Conservation (phyloP, 2,797 vertebrate genomes). For the Phaenicophaeus curvirostris region DNA sequence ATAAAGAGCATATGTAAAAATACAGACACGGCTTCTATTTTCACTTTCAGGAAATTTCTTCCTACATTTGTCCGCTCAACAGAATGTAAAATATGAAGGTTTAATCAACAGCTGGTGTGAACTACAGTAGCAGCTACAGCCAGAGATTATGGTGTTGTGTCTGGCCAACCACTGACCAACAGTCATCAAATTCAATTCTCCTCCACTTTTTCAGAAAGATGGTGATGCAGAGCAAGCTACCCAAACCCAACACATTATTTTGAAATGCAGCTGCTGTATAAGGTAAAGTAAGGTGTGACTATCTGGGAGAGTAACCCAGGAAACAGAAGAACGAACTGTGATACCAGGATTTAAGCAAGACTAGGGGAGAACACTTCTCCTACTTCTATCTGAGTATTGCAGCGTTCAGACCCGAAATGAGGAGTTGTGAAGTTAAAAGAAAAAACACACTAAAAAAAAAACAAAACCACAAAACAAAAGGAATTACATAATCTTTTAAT, state of each 20-base stretch:
- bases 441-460: background rate
- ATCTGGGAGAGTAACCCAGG: background rate
- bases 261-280: background rate
- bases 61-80: background rate
- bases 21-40: background rate
- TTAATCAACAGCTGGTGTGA: background rate
- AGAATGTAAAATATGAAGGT: background rate
- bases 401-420: background rate
- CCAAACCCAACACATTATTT: background rate
- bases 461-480: background rate
- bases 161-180: background rate
- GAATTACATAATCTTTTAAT: slow-evolving; percentile 66
- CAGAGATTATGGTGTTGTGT: background rate
- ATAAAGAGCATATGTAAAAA: background rate
- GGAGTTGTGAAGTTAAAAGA: background rate
- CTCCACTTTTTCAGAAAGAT: background rate
- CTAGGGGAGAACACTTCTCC: background rate
- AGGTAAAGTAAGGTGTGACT: background rate
- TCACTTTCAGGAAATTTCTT: background rate
- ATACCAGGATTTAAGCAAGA: background rate
- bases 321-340: background rate
- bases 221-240: background rate
- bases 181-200: background rate
- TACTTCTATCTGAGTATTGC: background rate
- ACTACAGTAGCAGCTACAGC: background rate